Evolutionary conservation across 2,113 vertebrate genomes (phyloP), one percentile per base, ranked within the genome.

Genomic region (Caranx melampygus): DNA sequence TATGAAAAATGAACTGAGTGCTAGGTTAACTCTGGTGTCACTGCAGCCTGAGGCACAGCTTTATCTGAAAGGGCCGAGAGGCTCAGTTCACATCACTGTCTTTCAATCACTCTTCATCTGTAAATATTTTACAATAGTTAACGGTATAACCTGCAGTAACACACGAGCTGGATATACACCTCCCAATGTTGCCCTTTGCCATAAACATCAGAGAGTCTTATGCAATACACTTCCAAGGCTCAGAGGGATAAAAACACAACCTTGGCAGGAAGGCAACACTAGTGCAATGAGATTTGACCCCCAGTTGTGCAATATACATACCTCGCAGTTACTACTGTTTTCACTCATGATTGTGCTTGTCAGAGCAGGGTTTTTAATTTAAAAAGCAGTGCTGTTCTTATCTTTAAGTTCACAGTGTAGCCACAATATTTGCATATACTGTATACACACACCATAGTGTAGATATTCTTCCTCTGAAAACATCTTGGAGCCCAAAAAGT

Each of bases 291-390:
- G 87, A 75, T 78, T 73, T 83, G 76, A 89, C 78, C 75, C 65
- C 51, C 57, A 63, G 64, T 90, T 91, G 85, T 78, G 89, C 75
- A 93, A 91, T 67, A 44, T 52, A 33, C 76, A 75, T 68, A 78
- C 74, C 54, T 83, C 51, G 20, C 42, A 66, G 63, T 68, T 75
- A 55, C 33, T 9, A 1, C 21, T 66, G 71, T 78, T 59, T 80
- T 75, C 6, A 68, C 59, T 60, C 52, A 40, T 78, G 59, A 71
- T 79, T 35, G 42, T 67, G 59, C 72, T 54, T 66, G 55, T 89
- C 73, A 80, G 77, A 73, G 63, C 58, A 79, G 3, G n/a, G 47
- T 9, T 63, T 79, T 74, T 18, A 37, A 76, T 42, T 15, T 15
- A 54, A 72, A 67, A 10, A n/a, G 12, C 5, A 51, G 9, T 12